Conservation (phyloP, 2,113 vertebrate species). For the Leptodactylus fuscus region DNA sequence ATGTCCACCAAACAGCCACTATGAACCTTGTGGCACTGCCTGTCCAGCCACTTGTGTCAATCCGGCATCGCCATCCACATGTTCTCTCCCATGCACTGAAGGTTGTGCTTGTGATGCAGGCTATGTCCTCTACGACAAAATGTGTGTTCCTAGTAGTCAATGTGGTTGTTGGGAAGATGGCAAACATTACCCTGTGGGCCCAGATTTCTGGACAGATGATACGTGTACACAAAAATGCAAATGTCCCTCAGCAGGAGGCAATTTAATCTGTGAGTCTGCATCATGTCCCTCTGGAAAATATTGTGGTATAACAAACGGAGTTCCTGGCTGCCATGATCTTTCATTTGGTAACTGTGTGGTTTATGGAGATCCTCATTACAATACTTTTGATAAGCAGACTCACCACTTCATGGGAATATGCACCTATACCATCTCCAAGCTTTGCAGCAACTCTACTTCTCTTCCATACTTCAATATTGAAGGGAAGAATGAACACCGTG, state of each 20-base stretch:
- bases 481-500: constrained; percentile 67
- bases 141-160: constrained; percentile 64
- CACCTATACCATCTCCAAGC: constrained; percentile 71
- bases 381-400: constrained; percentile 74
- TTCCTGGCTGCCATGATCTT: constrained; percentile 53
- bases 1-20: constrained; percentile 65
- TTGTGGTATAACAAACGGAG: constrained; percentile 68
- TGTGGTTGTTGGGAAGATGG: constrained; percentile 67
- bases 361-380: constrained; percentile 69
- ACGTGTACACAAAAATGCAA: constrained; percentile 72
- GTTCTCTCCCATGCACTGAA: constrained; percentile 59
- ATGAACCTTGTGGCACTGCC: constrained; percentile 63
- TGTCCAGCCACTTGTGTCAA: constrained; percentile 68
- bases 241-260: constrained; percentile 69
- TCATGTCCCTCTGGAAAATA: constrained; percentile 69
- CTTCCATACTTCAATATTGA: constrained; percentile 73
- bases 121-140: constrained; percentile 63
- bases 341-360: neutral
- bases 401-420: constrained; percentile 73
- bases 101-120: constrained; percentile 64
- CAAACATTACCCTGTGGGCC: constrained; percentile 67
- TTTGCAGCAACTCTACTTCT: constrained; percentile 64
- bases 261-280: constrained; percentile 72
- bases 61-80: neutral
- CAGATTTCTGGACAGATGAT: constrained; percentile 76